phyloP scores from a whole-genome alignment of 2,113 vertebrate genomes.

The Parus major region DNA sequence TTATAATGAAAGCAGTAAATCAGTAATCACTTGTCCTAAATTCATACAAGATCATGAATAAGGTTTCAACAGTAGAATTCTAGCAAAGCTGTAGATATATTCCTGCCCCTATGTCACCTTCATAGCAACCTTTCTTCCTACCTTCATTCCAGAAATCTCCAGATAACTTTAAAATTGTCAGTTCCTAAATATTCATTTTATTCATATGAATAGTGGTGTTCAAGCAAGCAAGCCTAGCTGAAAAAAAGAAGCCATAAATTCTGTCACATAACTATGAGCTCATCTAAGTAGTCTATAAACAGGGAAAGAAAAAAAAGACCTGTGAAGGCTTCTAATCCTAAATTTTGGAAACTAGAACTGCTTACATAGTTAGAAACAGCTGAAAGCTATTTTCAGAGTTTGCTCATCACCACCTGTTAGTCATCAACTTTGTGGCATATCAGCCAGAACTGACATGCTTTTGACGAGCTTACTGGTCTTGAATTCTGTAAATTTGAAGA shows the following conservation, averaged over 20 bases:
- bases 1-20: background rate
- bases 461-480: background rate
- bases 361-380: background rate
- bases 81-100: background rate
- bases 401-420: background rate
- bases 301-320: rapidly evolving
- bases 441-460: background rate
- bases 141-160: background rate
- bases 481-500: background rate
- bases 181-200: background rate
- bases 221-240: background rate
- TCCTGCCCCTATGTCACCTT: background rate
- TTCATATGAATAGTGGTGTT: background rate
- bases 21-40: background rate
- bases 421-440: background rate
- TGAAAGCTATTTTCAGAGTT: background rate
- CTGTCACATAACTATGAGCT: background rate
- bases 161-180: background rate
- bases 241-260: background rate
- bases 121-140: background rate
- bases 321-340: background rate
- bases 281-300: background rate
- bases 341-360: background rate
- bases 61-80: background rate
- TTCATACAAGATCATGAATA: background rate